phyloP scores from a whole-genome alignment of 2,888 invertebrate genomes.

The Ophion obscuratus region DNA sequence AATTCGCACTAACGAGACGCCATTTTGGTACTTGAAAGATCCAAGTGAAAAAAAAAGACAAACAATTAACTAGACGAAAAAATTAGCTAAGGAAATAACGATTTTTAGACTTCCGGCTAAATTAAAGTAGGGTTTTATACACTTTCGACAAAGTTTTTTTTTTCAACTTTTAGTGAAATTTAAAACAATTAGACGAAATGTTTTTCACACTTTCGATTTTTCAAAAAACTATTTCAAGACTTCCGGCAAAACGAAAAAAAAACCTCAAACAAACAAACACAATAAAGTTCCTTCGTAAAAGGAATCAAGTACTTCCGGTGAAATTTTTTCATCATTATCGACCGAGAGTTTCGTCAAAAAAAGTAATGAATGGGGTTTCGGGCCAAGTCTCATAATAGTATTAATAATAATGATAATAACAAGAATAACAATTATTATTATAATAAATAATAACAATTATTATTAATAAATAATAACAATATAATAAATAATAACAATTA shows the following conservation, averaged over 20 bases:
- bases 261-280: background rate
- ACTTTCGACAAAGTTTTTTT: too few relatives aligned
- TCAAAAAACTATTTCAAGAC: background rate
- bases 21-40: constrained; percentile 47
- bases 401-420: background rate
- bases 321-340: background rate
- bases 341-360: too few relatives aligned
- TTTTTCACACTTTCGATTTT: background rate
- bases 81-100: too few relatives aligned
- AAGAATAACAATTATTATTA: background rate
- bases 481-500: too few relatives aligned
- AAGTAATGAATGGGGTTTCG: too few relatives aligned
- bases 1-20: constrained; percentile 29
- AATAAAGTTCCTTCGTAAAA: background rate
- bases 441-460: background rate
- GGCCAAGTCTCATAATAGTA: background rate
- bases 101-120: too few relatives aligned
- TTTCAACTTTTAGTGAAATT: background rate
- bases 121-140: too few relatives aligned
- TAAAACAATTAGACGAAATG: background rate
- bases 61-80: too few relatives aligned
- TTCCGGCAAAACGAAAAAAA: background rate
- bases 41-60: background rate
- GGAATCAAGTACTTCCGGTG: background rate
- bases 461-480: background rate